Conservation (phyloP, 1,140 invertebrate genomes). For the Drosophila lacteicornis region DNA sequence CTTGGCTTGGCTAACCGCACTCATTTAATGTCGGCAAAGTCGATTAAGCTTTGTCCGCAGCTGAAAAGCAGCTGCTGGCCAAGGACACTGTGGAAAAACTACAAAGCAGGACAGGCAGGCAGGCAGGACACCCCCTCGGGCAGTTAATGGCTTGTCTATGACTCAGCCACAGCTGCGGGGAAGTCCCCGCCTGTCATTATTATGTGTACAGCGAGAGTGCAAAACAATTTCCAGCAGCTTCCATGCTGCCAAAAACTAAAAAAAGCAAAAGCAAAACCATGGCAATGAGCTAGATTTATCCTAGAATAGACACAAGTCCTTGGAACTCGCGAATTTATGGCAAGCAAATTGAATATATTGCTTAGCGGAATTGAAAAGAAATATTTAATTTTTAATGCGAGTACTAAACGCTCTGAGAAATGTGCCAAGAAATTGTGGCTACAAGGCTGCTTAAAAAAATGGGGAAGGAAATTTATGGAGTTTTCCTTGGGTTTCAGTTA, state of each 20-base stretch:
- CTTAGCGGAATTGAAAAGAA: conserved; percentile 27
- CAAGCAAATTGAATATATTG: conserved; percentile 41
- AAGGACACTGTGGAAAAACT: conserved; percentile 7
- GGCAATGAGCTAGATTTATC: conserved; percentile 31
- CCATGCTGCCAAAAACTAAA: conserved; percentile 61
- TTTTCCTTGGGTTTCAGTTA: too few relatives aligned
- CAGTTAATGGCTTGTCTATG: conserved; percentile 54
- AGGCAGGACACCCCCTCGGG: not conserved
- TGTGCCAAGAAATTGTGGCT: not conserved
- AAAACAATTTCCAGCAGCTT: conserved; percentile 69
- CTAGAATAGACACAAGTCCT: conserved; percentile 12
- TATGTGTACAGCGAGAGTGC: conserved; percentile 44
- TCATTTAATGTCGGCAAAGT: conserved; percentile 80
- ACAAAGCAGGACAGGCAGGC: not conserved
- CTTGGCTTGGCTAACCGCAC: conserved; percentile 63
- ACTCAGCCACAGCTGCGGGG: conserved; percentile 49
- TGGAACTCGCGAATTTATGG: conserved; percentile 38
- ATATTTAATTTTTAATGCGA: conserved; percentile 18
- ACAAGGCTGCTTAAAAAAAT: not conserved
- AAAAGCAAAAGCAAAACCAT: conserved; percentile 3
- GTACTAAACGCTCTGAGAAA: not conserved
- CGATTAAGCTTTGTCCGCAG: conserved; percentile 69
- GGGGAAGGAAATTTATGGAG: not conserved
- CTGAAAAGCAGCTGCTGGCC: conserved; percentile 45
- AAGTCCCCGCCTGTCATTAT: conserved; percentile 45